Percentiles rank a stretch among this genome's conserved stretches.
Conservation (phyloP, 2,113 vertebrate genomes). For the Isichthys henryi region DNA sequence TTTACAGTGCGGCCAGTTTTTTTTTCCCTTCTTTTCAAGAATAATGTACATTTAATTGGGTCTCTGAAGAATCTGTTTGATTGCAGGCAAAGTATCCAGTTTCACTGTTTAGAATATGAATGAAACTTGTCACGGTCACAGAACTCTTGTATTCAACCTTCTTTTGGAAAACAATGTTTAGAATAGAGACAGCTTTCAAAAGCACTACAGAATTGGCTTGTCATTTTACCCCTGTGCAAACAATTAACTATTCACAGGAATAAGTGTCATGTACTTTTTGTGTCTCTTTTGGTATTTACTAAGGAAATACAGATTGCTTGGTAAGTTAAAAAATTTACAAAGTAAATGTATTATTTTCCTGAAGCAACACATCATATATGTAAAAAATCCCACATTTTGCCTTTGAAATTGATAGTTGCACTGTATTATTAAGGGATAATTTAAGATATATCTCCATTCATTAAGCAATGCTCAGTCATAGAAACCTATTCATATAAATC, state of each 20-base stretch:
- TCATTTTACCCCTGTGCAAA: background rate
- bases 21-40: background rate
- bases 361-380: no score
- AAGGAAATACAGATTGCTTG: background rate
- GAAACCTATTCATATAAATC: background rate
- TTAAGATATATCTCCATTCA: background rate
- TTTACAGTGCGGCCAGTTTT: background rate
- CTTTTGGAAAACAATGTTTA: background rate
- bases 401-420: no score
- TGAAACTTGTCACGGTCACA: background rate
- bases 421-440: background rate
- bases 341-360: background rate
- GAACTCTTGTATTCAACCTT: background rate
- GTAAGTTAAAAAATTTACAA: background rate
- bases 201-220: background rate
- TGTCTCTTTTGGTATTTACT: background rate
- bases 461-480: no score
- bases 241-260: background rate
- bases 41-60: background rate
- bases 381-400: background rate
- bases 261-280: background rate
- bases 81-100: background rate
- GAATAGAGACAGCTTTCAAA: background rate
- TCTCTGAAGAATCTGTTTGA: background rate
- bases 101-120: slow-evolving; percentile 9